Evolutionary conservation across 2,888 invertebrate genomes (phyloP).

Genomic region (Xylophagus ater): DNA sequence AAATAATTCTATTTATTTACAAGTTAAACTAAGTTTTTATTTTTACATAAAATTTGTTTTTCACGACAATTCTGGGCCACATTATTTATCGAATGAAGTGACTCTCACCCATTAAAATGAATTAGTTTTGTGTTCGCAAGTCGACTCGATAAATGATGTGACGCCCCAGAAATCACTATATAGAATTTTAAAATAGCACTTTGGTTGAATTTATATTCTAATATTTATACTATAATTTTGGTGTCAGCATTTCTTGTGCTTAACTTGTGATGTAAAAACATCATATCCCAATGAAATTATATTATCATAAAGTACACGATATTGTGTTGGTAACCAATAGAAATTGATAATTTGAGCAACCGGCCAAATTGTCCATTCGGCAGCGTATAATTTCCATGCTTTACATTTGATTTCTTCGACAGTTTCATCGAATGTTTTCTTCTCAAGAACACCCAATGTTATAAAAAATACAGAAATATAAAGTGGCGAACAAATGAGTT

Average conservation of each 20-base stretch:
- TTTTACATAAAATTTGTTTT: too few species aligned
- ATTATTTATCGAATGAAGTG: too few species aligned
- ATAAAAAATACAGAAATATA: constrained; percentile 67
- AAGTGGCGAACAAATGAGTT: constrained; percentile 71
- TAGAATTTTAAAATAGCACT: too few species aligned
- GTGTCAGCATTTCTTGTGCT: constrained; percentile 39
- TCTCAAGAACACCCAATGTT: constrained; percentile 62
- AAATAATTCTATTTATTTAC: too few species aligned
- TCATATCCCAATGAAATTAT: constrained; percentile 76
- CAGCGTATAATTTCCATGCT: constrained; percentile 65
- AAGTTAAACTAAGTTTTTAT: too few species aligned
- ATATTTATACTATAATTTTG: too few species aligned
- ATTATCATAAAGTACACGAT: constrained; percentile 79
- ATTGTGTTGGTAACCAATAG: constrained; percentile 69
- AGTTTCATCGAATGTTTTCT: constrained; percentile 48
- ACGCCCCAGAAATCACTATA: too few species aligned
- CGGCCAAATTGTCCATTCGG: constrained; percentile 90
- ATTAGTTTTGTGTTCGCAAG: too few species aligned
- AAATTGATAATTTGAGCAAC: constrained; percentile 90
- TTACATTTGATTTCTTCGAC: constrained; percentile 58
- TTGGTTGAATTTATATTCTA: too few species aligned
- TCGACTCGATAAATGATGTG: too few species aligned
- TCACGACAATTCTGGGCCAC: too few species aligned
- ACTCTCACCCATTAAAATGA: too few species aligned
- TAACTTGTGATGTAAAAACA: constrained; percentile 71